Conservation (phyloP, 1,140 invertebrate genomes). For the Papilio polytes region DNA sequence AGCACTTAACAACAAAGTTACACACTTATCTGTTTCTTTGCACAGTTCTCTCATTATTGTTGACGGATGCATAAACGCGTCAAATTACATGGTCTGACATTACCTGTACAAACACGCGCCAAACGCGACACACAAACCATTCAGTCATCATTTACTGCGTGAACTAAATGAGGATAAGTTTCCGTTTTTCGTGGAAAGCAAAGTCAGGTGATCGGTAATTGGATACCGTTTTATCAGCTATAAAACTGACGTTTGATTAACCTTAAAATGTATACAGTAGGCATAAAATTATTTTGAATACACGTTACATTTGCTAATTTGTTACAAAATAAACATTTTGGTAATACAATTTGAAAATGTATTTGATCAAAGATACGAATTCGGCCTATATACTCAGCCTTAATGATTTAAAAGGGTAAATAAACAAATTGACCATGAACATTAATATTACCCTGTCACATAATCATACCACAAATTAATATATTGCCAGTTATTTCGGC, state of each 20-base stretch:
- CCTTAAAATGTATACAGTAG: neutral
- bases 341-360: too few relatives aligned
- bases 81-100: slow-evolving; percentile 15
- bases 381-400: neutral
- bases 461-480: slow-evolving; percentile 21
- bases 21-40: slow-evolving; percentile 4
- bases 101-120: neutral
- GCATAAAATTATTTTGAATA: neutral
- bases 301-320: neutral
- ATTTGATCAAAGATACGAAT: neutral
- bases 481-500: slow-evolving; percentile 1
- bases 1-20: neutral
- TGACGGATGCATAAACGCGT: slow-evolving; percentile 17
- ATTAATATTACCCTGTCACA: slow-evolving; percentile 21
- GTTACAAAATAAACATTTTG: neutral
- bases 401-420: neutral
- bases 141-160: slow-evolving; percentile 1
- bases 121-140: neutral
- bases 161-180: neutral
- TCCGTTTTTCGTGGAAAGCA: slow-evolving; percentile 52
- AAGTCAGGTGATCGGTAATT: slow-evolving; percentile 45
- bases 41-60: neutral
- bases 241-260: neutral
- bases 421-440: slow-evolving; percentile 8
- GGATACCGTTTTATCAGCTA: slow-evolving; percentile 13